Evolutionary conservation across 2,797 vertebrate species (phyloP).

Genomic region (Acridotheres tristis): DNA sequence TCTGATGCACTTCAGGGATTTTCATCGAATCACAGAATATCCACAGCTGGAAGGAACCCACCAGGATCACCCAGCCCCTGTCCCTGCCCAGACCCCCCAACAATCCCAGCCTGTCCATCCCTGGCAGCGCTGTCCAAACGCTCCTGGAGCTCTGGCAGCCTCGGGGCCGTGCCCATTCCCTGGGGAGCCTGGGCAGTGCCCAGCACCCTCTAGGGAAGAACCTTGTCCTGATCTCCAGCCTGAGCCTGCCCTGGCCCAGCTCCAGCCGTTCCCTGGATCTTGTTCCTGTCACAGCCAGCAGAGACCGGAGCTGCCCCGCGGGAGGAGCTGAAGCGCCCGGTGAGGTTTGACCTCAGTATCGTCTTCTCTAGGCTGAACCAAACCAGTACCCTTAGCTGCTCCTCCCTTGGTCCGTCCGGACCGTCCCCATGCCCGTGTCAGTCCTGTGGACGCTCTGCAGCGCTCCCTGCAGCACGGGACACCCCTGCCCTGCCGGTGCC

Average conservation of each 20-base stretch:
- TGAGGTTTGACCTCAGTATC: too few species aligned
- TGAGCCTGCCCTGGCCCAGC: neutral
- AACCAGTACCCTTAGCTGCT: neutral
- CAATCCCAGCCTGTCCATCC: neutral
- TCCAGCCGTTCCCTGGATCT: neutral
- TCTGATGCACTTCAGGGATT: neutral
- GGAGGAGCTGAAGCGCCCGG: neutral
- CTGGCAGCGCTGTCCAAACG: neutral
- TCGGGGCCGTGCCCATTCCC: neutral
- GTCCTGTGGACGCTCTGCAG: neutral
- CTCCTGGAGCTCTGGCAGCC: neutral
- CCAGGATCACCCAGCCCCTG: accelerated
- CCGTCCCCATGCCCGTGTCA: neutral
- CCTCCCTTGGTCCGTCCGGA: neutral
- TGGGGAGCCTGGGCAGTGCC: neutral
- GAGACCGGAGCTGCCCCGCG: accelerated
- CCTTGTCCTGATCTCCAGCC: neutral
- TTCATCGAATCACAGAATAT: neutral
- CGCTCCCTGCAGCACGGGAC: too few species aligned
- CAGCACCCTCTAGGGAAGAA: neutral
- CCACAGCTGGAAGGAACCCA: neutral
- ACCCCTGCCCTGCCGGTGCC: too few species aligned
- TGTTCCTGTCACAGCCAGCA: neutral
- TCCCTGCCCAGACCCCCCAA: accelerated
- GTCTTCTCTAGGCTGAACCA: neutral